These are phyloP conservation scores for Nemapogon koenigi DNA, from an alignment of 2,888 invertebrate species.

Conservation along the genomic window DNA sequence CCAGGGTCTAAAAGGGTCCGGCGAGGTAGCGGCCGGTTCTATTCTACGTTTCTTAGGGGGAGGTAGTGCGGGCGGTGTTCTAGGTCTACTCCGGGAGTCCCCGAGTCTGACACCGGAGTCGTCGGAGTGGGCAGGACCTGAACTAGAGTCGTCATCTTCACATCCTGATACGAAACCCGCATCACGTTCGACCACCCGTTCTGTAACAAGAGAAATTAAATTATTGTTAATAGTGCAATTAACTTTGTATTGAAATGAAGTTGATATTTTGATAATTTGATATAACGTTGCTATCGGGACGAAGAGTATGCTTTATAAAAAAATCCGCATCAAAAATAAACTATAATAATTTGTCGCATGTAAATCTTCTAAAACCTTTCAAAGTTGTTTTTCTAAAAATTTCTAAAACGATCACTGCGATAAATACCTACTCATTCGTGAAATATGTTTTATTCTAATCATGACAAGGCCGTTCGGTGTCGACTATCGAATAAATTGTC, in stretches of 20 bases:
- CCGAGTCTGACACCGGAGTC: slow-evolving; percentile 56
- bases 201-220: too few relatives aligned
- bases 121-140: slow-evolving; percentile 58
- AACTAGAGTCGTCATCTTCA: slow-evolving; percentile 70
- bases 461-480: slow-evolving; percentile 7
- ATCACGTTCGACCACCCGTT: slow-evolving; percentile 65
- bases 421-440: too few relatives aligned
- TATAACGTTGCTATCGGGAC: too few relatives aligned
- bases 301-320: too few relatives aligned
- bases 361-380: too few relatives aligned
- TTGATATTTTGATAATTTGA: too few relatives aligned
- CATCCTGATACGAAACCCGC: slow-evolving; percentile 79
- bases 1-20: slow-evolving; percentile 71
- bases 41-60: slow-evolving; percentile 74
- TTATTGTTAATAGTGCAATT: too few relatives aligned
- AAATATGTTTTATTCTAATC: background rate
- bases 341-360: too few relatives aligned
- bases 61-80: slow-evolving; percentile 36
- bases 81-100: slow-evolving; percentile 48
- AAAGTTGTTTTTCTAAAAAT: too few relatives aligned
- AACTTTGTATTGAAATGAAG: too few relatives aligned
- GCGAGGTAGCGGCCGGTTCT: slow-evolving; percentile 41
- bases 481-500: slow-evolving; percentile 4
- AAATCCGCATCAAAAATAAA: too few relatives aligned
- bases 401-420: too few relatives aligned